phyloP scores from a whole-genome alignment of 23 tunicate species.

The Styela clava region DNA sequence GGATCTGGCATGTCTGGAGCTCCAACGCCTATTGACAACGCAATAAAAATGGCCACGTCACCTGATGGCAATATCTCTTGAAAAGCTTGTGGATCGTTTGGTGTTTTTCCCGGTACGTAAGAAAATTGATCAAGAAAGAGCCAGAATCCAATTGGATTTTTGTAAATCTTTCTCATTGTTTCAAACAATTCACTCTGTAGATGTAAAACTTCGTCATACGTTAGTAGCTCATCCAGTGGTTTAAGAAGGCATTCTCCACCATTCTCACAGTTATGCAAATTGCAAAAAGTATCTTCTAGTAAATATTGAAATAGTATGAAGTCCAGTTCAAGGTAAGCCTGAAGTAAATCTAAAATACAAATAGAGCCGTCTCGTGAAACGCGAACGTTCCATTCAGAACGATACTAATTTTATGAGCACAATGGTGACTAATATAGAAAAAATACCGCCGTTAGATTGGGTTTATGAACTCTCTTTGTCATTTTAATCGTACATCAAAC shows the following conservation, averaged over 20 bases:
- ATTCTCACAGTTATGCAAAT: background rate
- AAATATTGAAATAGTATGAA: background rate
- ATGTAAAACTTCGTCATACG: background rate
- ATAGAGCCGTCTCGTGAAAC: too few species aligned
- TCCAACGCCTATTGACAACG: background rate
- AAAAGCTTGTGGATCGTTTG: background rate
- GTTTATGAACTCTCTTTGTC: too few species aligned
- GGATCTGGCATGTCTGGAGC: background rate
- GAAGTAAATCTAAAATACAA: background rate
- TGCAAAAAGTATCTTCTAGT: background rate
- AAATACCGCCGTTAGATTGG: too few species aligned
- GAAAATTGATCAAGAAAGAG: background rate
- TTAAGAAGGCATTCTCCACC: background rate
- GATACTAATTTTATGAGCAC: too few species aligned
- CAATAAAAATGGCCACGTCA: background rate
- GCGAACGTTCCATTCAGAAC: too few species aligned
- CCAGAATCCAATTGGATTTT: background rate
- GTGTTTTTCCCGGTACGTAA: background rate
- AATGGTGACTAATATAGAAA: too few species aligned
- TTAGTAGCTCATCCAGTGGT: background rate
- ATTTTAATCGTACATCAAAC: too few species aligned
- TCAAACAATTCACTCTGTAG: background rate
- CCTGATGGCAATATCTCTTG: background rate
- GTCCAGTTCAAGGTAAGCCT: background rate
- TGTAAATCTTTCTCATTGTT: background rate